Percentiles rank a stretch among this genome's conserved stretches.
These are phyloP conservation scores for Morbakka virulenta DNA, from an alignment of 30 jellyfish, hydroid and myxozoan genomes.

Conservation along the genomic window DNA sequence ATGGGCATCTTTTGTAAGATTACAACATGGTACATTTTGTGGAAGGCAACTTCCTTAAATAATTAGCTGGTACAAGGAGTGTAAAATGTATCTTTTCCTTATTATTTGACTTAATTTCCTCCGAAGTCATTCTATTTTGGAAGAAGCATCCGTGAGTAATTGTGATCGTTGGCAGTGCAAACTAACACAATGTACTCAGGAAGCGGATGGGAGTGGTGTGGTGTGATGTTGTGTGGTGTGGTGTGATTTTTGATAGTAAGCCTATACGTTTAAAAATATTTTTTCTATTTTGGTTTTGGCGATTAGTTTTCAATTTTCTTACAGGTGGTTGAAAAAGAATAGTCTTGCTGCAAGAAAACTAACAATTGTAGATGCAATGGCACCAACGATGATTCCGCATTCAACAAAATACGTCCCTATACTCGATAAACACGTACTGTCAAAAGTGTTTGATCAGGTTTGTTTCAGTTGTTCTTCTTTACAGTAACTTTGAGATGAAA, in stretches of 20 bases:
- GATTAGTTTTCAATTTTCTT: not conserved
- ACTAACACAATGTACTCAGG: too few species aligned
- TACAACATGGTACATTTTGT: too few species aligned
- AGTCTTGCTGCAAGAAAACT: constrained; percentile 64
- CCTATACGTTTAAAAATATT: not conserved
- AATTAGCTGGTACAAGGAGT: too few species aligned
- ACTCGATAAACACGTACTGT: constrained; percentile 80
- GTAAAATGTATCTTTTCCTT: too few species aligned
- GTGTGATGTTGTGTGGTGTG: too few species aligned
- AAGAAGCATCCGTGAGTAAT: too few species aligned
- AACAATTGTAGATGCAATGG: constrained; percentile 87
- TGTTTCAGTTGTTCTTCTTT: not conserved
- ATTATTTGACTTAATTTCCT: too few species aligned
- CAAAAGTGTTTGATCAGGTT: constrained; percentile 96
- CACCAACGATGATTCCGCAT: constrained; percentile 89
- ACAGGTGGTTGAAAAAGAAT: constrained; percentile 78
- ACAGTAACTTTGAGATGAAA: not conserved
- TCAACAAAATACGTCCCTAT: constrained; percentile 88
- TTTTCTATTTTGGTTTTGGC: not conserved
- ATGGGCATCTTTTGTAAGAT: too few species aligned
- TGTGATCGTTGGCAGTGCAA: too few species aligned
- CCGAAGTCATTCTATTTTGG: too few species aligned
- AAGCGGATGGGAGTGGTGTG: too few species aligned
- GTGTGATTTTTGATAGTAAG: not conserved
- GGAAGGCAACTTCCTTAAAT: too few species aligned